Evolutionary conservation across 2,888 invertebrate species (phyloP).

Genomic region (Epinotia bilunana): DNA sequence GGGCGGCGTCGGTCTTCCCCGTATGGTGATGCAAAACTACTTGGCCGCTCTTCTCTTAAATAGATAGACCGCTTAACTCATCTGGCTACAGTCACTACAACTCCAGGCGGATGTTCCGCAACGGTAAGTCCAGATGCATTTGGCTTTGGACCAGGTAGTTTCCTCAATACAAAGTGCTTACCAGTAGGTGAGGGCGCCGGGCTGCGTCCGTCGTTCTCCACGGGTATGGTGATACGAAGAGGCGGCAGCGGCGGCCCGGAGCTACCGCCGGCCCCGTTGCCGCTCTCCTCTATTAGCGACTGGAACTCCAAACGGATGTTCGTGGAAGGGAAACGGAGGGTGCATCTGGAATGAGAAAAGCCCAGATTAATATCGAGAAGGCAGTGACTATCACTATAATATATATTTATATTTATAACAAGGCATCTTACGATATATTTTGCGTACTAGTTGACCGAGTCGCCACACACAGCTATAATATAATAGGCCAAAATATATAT

Average conservation of each 20-base stretch:
- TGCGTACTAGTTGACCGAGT: no score
- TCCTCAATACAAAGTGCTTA: conserved; percentile 54
- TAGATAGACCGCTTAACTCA: conserved; percentile 59
- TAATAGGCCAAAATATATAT: no score
- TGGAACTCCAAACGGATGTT: conserved; percentile 97
- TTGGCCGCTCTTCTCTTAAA: conserved; percentile 86
- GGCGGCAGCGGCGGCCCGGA: conserved; percentile 87
- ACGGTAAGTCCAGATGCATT: not conserved
- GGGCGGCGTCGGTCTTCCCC: conserved; percentile 89
- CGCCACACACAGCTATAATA: no score
- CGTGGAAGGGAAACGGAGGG: conserved; percentile 98
- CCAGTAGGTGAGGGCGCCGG: conserved; percentile 97
- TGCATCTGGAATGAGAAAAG: conserved; percentile 88
- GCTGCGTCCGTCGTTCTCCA: conserved; percentile 88
- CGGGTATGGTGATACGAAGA: conserved; percentile 93
- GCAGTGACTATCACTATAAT: no score
- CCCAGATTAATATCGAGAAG: not conserved
- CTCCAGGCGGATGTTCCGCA: conserved; percentile 83
- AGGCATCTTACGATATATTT: no score
- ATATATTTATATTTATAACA: no score
- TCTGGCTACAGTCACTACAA: conserved; percentile 90
- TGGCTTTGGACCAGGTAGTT: not conserved
- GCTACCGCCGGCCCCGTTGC: conserved; percentile 80
- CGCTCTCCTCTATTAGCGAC: conserved; percentile 93
- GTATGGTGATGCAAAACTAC: no score